These are phyloP conservation scores for Tylochromis polylepis DNA, from an alignment of 2,113 vertebrate species.

Conservation along the genomic window DNA sequence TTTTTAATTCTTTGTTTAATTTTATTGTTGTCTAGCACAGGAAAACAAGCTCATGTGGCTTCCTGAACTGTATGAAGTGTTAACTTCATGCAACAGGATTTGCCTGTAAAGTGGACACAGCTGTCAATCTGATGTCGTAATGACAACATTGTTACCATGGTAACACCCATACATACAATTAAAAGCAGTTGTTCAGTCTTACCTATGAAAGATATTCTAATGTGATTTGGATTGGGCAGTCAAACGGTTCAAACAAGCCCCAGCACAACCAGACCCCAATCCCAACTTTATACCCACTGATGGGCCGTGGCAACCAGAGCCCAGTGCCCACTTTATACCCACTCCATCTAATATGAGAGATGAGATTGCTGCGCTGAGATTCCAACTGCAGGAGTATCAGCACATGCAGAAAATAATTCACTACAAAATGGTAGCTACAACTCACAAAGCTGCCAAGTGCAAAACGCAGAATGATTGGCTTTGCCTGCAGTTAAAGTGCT, in stretches of 20 bases:
- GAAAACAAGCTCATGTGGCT: no score
- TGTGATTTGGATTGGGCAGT: background rate
- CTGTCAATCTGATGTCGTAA: no score
- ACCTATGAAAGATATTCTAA: rapidly evolving
- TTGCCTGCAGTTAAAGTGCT: background rate
- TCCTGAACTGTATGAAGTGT: no score
- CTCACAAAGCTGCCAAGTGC: background rate
- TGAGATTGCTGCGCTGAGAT: background rate
- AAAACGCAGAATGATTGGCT: background rate
- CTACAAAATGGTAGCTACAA: background rate
- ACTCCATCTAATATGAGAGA: background rate
- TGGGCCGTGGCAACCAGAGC: rapidly evolving
- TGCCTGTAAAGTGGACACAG: no score
- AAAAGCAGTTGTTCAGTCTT: background rate
- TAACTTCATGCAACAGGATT: no score
- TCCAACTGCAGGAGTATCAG: background rate
- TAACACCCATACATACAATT: background rate
- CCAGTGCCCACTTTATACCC: background rate
- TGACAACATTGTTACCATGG: background rate
- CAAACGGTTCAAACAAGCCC: background rate
- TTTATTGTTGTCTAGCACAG: no score
- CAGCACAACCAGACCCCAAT: background rate
- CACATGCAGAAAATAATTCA: background rate
- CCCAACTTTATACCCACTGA: background rate
- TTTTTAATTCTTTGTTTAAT: no score